Conservation (phyloP, 2,113 vertebrate genomes). For the Sceloporus tristichus region DNA sequence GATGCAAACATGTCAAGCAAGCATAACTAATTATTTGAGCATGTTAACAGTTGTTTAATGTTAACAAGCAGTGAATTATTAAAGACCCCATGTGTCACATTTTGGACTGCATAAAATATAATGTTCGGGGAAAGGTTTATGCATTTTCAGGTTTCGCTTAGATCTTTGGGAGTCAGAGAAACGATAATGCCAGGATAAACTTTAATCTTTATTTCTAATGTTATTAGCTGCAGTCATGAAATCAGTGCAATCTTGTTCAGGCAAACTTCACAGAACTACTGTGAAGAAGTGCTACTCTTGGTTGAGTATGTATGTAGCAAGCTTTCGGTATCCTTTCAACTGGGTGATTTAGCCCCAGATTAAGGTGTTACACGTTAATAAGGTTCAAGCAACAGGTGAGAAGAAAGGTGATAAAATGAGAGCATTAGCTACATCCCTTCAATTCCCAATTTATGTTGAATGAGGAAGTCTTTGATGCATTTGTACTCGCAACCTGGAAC, state of each 20-base stretch:
- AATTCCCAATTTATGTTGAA: background rate
- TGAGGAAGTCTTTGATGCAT: background rate
- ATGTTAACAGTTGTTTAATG: constrained; percentile 99
- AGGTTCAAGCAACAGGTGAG: background rate
- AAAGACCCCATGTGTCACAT: constrained; percentile 91
- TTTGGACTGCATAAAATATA: constrained; percentile 91
- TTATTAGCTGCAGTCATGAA: constrained; percentile 76
- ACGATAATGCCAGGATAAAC: constrained; percentile 77
- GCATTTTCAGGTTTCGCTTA: constrained; percentile 80
- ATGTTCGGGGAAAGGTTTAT: constrained; percentile 81
- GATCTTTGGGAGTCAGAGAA: constrained; percentile 77
- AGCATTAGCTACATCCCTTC: background rate
- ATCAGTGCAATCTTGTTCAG: constrained; percentile 63
- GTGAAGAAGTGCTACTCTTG: constrained; percentile 46
- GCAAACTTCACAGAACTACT: constrained; percentile 50
- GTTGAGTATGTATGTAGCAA: background rate
- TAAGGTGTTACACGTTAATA: background rate
- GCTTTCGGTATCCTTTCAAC: background rate
- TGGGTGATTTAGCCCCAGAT: too few species aligned
- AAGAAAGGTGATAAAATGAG: too few species aligned
- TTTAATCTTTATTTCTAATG: constrained; percentile 79
- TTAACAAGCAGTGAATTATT: constrained; percentile 99
- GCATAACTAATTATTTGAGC: constrained; percentile 99
- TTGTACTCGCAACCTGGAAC: background rate
- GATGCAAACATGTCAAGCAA: constrained; percentile 99